Evolutionary conservation across 2,113 vertebrate genomes (phyloP).

Genomic region (Bubo scandiacus): DNA sequence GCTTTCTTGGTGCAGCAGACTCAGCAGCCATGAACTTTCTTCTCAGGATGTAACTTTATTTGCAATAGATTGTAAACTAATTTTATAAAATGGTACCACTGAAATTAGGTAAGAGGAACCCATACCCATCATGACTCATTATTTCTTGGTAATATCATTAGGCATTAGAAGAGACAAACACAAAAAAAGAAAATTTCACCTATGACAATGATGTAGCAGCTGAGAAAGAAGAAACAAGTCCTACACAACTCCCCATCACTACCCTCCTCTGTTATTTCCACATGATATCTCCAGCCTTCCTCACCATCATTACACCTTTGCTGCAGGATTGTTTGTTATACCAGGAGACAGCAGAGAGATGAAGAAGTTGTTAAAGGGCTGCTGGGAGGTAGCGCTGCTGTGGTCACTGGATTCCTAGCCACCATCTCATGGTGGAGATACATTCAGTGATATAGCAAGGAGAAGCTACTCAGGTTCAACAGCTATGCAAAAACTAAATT

Average conservation of each 20-base stretch:
- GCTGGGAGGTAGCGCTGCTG: not conserved
- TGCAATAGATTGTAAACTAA: not conserved
- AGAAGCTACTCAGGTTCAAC: not conserved
- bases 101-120: not conserved
- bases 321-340: not conserved
- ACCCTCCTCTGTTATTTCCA: not conserved
- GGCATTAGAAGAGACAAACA: not conserved
- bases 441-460: fast-evolving
- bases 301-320: not conserved
- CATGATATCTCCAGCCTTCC: not conserved
- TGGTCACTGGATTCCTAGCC: not conserved
- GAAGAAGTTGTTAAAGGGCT: not conserved
- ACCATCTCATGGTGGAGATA: not conserved
- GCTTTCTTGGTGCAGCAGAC: not conserved
- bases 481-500: not conserved
- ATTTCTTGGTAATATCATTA: not conserved
- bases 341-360: not conserved
- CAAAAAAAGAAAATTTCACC: not conserved
- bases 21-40: not conserved
- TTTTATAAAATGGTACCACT: not conserved
- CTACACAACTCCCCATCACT: not conserved
- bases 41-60: not conserved
- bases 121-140: not conserved
- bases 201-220: not conserved
- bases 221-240: not conserved